Evolutionary conservation across 2,888 invertebrate genomes (phyloP).

Genomic region (Synergus laeviventris): DNA sequence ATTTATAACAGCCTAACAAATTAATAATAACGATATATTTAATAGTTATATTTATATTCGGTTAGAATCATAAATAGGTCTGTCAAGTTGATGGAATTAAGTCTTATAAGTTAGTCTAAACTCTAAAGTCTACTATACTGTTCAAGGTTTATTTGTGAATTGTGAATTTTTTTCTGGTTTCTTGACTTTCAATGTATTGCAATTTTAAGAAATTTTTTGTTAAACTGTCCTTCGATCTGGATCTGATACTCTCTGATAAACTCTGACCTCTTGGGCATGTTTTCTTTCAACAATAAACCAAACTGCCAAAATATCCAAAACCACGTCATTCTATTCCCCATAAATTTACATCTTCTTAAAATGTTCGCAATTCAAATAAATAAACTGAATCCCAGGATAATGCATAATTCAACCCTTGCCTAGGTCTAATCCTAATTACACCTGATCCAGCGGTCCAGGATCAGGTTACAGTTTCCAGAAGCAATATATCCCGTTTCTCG

Average conservation of each 20-base stretch:
- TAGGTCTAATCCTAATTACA: slow-evolving; percentile 12
- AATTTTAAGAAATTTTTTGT: too few species aligned
- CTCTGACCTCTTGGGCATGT: background rate
- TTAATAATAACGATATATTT: too few species aligned
- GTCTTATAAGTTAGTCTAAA: background rate
- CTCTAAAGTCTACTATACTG: background rate
- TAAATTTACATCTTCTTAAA: slow-evolving; percentile 5
- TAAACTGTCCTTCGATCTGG: too few species aligned
- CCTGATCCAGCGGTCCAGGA: slow-evolving; percentile 10
- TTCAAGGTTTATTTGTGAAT: background rate
- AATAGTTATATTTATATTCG: too few species aligned
- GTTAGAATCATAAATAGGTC: background rate
- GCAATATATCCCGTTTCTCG: slow-evolving; percentile 14
- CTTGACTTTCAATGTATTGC: too few species aligned
- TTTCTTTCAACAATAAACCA: background rate
- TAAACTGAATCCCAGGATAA: background rate
- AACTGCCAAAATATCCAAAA: background rate
- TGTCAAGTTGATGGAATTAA: background rate
- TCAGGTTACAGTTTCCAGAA: slow-evolving; percentile 12
- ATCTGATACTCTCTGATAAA: background rate
- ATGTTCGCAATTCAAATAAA: background rate
- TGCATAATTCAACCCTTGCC: slow-evolving; percentile 22
- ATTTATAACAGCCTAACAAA: too few species aligned
- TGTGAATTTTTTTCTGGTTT: too few species aligned
- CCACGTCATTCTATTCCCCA: background rate